Percentiles rank a stretch among this genome's conserved stretches.
Evolutionary conservation across 2,797 vertebrate genomes (phyloP).

Genomic region (Lacerta agilis): DNA sequence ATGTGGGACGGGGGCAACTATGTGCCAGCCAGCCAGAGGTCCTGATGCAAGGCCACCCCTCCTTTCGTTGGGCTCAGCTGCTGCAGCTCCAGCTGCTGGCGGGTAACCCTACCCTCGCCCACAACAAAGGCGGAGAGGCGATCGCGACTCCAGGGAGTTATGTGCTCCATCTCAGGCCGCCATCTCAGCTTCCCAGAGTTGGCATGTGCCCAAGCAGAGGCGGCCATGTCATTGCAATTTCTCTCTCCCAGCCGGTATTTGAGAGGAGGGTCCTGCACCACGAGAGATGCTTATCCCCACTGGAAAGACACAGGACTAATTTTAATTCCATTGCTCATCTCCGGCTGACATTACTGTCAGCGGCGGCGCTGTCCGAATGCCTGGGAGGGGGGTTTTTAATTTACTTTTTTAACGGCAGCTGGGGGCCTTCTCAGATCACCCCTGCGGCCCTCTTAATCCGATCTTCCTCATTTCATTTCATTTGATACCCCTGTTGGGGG

Average conservation of each 20-base stretch:
- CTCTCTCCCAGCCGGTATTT: neutral
- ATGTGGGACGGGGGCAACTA: too few relatives aligned
- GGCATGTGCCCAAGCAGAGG: neutral
- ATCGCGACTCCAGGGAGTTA: neutral
- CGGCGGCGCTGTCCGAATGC: neutral
- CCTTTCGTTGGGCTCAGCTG: neutral
- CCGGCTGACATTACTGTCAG: neutral
- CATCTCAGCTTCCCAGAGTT: neutral
- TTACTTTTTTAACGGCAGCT: neutral
- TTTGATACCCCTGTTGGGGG: neutral
- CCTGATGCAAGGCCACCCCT: too few relatives aligned
- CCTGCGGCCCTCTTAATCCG: neutral
- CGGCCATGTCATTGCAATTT: neutral
- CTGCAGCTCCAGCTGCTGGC: rapidly evolving
- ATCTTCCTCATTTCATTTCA: neutral
- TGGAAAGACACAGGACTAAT: neutral
- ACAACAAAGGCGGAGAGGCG: neutral
- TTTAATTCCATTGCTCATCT: neutral
- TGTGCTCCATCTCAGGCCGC: neutral
- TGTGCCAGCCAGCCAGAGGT: neutral
- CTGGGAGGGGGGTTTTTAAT: neutral
- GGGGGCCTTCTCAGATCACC: neutral
- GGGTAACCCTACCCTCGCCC: neutral
- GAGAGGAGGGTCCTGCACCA: too few relatives aligned
- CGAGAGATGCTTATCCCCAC: neutral